phyloP scores from a whole-genome alignment of 2,113 vertebrate species.

The Ariopsis seemanni region DNA sequence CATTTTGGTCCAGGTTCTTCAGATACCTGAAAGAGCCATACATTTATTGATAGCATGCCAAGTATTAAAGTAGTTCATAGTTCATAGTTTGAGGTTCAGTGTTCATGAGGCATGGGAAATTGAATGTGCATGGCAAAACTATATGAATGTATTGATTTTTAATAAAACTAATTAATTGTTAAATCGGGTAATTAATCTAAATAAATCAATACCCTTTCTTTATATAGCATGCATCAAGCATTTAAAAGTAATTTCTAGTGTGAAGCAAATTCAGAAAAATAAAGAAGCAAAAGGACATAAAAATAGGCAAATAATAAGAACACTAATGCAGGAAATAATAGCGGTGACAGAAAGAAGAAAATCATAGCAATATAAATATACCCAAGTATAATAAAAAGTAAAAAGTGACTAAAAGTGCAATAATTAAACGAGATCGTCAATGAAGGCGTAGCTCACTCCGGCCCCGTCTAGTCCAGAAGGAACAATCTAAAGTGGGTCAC shows the following conservation, averaged over 20 bases:
- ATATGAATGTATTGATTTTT: no score
- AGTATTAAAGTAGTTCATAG: neutral
- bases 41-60: neutral
- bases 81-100: neutral
- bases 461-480: no score
- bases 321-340: neutral
- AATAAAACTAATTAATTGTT: neutral
- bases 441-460: no score
- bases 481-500: no score
- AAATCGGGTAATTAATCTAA: neutral
- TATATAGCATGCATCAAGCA: neutral
- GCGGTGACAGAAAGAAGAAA: neutral
- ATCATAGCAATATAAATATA: neutral
- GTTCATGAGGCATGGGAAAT: neutral
- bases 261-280: neutral
- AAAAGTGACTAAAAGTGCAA: no score
- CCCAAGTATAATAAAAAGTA: neutral
- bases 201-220: neutral
- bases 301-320: neutral
- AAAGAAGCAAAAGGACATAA: neutral
- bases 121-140: neutral
- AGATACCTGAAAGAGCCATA: constrained; percentile 34
- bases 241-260: neutral
- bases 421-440: no score
- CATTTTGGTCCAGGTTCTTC: constrained; percentile 63